Evolutionary conservation across 2,888 invertebrate genomes (phyloP).

Genomic region (Polydrusus cervinus): DNA sequence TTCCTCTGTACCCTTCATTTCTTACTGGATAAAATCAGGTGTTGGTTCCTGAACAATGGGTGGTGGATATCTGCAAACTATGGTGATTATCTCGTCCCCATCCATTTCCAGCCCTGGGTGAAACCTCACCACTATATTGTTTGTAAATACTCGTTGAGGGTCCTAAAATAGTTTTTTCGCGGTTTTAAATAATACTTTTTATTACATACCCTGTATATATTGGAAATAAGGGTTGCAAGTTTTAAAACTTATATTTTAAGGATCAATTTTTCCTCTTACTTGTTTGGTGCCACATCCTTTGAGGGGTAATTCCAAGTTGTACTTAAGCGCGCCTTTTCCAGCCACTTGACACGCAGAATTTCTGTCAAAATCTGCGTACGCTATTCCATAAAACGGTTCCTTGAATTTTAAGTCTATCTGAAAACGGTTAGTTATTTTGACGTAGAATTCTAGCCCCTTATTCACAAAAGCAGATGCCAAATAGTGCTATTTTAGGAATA

Average conservation of each 20-base stretch:
- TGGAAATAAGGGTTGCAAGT: too few relatives aligned
- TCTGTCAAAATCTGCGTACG: constrained; percentile 93
- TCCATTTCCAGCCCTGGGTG: constrained; percentile 95
- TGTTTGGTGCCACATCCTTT: constrained; percentile 94
- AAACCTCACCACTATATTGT: constrained; percentile 95
- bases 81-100: constrained; percentile 95
- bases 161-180: constrained; percentile 74
- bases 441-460: not conserved
- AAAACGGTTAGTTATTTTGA: constrained; percentile 3
- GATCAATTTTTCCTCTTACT: constrained; percentile 70
- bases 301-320: constrained; percentile 88
- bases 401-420: constrained; percentile 92
- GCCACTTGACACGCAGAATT: constrained; percentile 91
- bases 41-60: constrained; percentile 85
- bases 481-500: too few relatives aligned
- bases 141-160: constrained; percentile 93
- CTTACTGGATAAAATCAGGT: constrained; percentile 71
- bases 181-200: too few relatives aligned
- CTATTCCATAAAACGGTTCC: constrained; percentile 92
- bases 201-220: too few relatives aligned
- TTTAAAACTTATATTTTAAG: too few relatives aligned
- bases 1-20: not conserved
- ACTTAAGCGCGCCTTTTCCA: constrained; percentile 87
- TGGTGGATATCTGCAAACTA: constrained; percentile 94
- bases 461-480: too few relatives aligned